Conservation (phyloP, 2,797 vertebrate genomes). For the Emydoidea blandingii region DNA sequence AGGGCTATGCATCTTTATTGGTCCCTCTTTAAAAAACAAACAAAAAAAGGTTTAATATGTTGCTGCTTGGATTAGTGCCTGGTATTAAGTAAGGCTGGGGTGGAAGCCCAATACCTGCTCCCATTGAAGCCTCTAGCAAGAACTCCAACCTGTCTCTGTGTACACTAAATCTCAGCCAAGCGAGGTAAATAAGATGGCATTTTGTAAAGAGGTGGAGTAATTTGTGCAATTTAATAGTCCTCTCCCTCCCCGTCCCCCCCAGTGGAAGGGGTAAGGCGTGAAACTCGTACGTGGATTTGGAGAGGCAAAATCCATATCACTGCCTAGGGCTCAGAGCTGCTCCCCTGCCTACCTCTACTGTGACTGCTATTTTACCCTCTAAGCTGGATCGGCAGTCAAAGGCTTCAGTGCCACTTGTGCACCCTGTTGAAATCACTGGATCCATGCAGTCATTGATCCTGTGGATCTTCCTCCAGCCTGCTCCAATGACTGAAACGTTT, state of each 20-base stretch:
- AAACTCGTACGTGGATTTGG: not conserved
- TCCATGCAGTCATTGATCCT: not conserved
- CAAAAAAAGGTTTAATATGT: not conserved
- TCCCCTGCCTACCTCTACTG: not conserved
- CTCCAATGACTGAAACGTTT: not conserved
- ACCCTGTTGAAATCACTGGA: not conserved
- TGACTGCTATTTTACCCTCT: not conserved
- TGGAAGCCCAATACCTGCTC: conserved; percentile 12
- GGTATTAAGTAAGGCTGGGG: conserved; percentile 13
- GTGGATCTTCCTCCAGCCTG: not conserved
- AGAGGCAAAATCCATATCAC: not conserved
- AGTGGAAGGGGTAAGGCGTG: not conserved
- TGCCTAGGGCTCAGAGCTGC: not conserved
- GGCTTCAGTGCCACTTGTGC: not conserved
- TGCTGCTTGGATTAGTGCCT: conserved; percentile 40
- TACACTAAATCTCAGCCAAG: not conserved
- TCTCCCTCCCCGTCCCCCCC: fast-evolving
- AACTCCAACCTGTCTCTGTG: not conserved
- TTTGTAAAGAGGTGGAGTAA: not conserved
- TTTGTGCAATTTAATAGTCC: fast-evolving
- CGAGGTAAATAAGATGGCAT: not conserved
- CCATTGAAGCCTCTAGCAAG: conserved; percentile 6
- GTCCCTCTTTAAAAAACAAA: not conserved
- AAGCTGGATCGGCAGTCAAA: not conserved
- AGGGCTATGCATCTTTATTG: not conserved